These are phyloP conservation scores for Drosophila formosana DNA, from an alignment of 2,888 invertebrate genomes.

Conservation along the genomic window DNA sequence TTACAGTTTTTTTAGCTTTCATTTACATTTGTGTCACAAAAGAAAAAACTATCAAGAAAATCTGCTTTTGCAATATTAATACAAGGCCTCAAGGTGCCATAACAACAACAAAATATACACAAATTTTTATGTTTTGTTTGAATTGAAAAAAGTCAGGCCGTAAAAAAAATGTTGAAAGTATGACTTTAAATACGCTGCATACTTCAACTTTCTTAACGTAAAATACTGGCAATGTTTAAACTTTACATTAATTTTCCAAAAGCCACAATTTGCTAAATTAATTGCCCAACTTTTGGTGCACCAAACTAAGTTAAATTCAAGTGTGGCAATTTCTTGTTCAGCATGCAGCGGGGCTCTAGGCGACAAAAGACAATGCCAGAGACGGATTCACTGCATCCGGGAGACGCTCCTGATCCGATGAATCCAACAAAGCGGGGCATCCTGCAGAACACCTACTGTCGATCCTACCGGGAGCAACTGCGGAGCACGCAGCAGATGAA, in stretches of 20 bases:
- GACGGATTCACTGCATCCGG: background rate
- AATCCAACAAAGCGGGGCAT: slow-evolving; percentile 39
- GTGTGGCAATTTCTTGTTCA: background rate
- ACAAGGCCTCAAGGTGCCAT: no score
- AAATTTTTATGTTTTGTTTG: no score
- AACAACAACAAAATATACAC: no score
- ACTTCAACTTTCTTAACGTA: background rate
- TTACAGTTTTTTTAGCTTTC: no score
- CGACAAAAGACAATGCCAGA: background rate
- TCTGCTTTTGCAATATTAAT: no score
- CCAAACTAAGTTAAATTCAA: slow-evolving; percentile 7
- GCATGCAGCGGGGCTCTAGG: background rate
- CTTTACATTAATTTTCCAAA: background rate
- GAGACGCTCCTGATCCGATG: slow-evolving; percentile 12
- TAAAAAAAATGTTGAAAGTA: no score
- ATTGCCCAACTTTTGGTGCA: slow-evolving; percentile 2
- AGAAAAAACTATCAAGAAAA: no score
- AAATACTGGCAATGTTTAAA: slow-evolving; percentile 21
- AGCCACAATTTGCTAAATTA: background rate
- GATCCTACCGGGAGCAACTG: slow-evolving; percentile 35
- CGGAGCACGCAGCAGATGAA: slow-evolving; percentile 16
- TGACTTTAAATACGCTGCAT: background rate
- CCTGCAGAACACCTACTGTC: slow-evolving; percentile 43
- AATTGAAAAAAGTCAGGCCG: no score
- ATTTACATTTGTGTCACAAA: no score